These are phyloP conservation scores for Venustaconcha ellipsiformis DNA, from an alignment of 1,140 invertebrate genomes.

Conservation along the genomic window DNA sequence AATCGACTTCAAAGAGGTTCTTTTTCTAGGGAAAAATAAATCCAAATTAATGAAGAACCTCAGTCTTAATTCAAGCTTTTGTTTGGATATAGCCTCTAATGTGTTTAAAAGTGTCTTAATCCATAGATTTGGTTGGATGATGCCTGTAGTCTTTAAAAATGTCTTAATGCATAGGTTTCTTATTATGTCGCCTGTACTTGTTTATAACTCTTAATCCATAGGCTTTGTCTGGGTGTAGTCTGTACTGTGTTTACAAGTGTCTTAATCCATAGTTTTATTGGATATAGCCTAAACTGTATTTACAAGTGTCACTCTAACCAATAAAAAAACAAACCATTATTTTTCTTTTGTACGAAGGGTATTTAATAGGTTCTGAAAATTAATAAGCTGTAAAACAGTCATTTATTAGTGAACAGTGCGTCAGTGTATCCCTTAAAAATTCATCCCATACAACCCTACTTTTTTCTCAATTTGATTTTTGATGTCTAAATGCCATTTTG, in stretches of 20 bases:
- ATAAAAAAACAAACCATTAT: too few relatives aligned
- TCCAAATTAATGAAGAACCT: background rate
- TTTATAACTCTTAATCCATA: background rate
- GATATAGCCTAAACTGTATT: background rate
- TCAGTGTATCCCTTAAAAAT: too few relatives aligned
- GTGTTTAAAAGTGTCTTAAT: background rate
- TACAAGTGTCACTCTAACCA: too few relatives aligned
- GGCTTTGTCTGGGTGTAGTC: background rate
- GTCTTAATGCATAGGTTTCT: background rate
- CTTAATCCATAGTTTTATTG: background rate
- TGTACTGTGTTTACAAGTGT: background rate
- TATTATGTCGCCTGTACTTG: background rate
- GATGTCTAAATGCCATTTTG: too few relatives aligned
- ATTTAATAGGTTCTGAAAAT: too few relatives aligned
- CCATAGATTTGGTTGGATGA: background rate
- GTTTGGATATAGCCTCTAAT: background rate
- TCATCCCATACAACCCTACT: too few relatives aligned
- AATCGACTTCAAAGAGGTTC: background rate
- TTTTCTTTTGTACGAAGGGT: too few relatives aligned
- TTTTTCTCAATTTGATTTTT: too few relatives aligned
- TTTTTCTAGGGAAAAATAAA: slow-evolving; percentile 1
- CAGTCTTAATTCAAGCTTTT: background rate
- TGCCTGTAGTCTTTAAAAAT: background rate
- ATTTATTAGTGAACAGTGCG: too few relatives aligned
- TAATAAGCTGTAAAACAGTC: too few relatives aligned